phyloP scores from a whole-genome alignment of 2,797 vertebrate genomes.

The Thripadectes ignobilis region DNA sequence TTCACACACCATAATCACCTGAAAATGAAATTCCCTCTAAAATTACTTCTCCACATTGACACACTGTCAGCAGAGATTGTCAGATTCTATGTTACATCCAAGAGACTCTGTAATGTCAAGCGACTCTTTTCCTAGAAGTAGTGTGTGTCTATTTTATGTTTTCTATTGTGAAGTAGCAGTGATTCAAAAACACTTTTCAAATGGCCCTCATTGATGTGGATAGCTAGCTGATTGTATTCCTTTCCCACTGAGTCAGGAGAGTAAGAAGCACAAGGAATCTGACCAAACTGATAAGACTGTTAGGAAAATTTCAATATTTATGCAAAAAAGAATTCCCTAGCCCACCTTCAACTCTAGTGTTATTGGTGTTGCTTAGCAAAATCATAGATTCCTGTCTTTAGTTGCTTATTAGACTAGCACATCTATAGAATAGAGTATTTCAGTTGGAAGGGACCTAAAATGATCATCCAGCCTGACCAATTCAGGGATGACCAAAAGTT shows the following conservation, averaged over 20 bases:
- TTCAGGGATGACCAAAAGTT: background rate
- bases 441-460: background rate
- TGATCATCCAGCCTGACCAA: background rate
- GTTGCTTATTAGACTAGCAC: background rate
- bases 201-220: background rate
- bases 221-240: background rate
- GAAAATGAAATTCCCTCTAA: background rate
- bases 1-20: background rate
- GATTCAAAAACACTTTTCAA: background rate
- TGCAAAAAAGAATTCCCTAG: background rate
- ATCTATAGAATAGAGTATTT: background rate
- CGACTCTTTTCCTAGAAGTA: background rate
- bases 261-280: background rate
- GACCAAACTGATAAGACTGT: background rate
- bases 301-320: background rate
- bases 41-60: background rate
- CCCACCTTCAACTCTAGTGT: background rate
- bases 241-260: background rate
- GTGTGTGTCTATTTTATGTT: background rate
- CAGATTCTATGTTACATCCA: background rate
- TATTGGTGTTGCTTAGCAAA: background rate
- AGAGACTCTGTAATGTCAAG: background rate
- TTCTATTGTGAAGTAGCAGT: fast-evolving
- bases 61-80: background rate
- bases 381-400: background rate